Conservation (phyloP, 92 coral and sea anemone species). For the Siderastrea radians region DNA sequence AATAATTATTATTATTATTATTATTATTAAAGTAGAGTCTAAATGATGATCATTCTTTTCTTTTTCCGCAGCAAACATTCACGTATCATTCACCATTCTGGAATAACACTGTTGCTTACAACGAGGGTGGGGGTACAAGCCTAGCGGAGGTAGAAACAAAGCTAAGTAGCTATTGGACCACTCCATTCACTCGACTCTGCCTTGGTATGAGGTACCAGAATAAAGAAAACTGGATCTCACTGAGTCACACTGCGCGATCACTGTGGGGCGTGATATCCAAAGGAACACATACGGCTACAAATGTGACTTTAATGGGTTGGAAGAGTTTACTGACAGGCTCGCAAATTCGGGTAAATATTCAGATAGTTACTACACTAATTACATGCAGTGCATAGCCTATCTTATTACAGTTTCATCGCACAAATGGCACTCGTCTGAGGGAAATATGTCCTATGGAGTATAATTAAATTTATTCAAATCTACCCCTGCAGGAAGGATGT, state of each 20-base stretch:
- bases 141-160: conserved; percentile 57
- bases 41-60: too few relatives aligned
- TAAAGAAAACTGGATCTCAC: conserved; percentile 58
- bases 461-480: too few relatives aligned
- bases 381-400: too few relatives aligned
- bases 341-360: conserved; percentile 51
- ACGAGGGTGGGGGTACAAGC: conserved; percentile 50
- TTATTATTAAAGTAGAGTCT: too few relatives aligned
- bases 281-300: conserved; percentile 32
- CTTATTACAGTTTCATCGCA: too few relatives aligned
- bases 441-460: too few relatives aligned
- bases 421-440: too few relatives aligned
- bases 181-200: conserved; percentile 62
- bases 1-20: too few relatives aligned
- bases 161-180: conserved; percentile 76
- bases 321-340: conserved; percentile 61
- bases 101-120: conserved; percentile 35
- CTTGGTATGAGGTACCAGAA: conserved; percentile 73
- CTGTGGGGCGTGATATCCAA: conserved; percentile 54
- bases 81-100: conserved; percentile 62
- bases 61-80: conserved; percentile 64
- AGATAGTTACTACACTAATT: too few relatives aligned
- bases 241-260: conserved; percentile 35
- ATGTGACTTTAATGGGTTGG: too few relatives aligned
- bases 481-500: conserved; percentile 59